Conservation (phyloP, 2,888 invertebrate species). For the Notodonta ziczac region DNA sequence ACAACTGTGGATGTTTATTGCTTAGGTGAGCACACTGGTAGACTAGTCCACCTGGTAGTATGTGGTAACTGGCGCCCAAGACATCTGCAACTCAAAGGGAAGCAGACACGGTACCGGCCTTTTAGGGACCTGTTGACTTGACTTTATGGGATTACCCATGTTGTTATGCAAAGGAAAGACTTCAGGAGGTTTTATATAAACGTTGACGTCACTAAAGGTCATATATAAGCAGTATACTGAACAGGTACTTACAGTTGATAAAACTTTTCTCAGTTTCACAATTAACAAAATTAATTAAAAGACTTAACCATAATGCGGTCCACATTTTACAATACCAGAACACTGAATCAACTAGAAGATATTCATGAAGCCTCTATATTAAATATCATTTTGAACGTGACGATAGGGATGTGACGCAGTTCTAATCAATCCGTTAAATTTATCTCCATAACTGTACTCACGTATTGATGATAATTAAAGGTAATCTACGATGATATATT, state of each 20-base stretch:
- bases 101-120: too few relatives aligned
- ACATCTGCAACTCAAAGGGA: too few relatives aligned
- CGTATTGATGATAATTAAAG: background rate
- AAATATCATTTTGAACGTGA: slow-evolving; percentile 41
- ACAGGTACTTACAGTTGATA: slow-evolving; percentile 60
- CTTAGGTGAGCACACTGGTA: too few relatives aligned
- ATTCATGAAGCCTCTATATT: slow-evolving; percentile 15
- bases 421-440: slow-evolving; percentile 5
- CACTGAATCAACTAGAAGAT: background rate
- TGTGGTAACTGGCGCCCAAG: too few relatives aligned
- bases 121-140: too few relatives aligned
- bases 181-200: too few relatives aligned
- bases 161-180: too few relatives aligned
- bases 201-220: too few relatives aligned
- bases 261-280: slow-evolving; percentile 42
- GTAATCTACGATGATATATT: background rate
- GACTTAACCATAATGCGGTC: slow-evolving; percentile 42
- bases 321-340: slow-evolving; percentile 43
- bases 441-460: slow-evolving; percentile 19
- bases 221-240: too few relatives aligned
- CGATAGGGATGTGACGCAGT: slow-evolving; percentile 14
- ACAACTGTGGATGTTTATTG: too few relatives aligned
- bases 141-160: too few relatives aligned
- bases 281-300: slow-evolving; percentile 31
- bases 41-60: too few relatives aligned